Evolutionary conservation across 2,797 vertebrate genomes (phyloP).

Genomic region (Urocyon cinereoargenteus): DNA sequence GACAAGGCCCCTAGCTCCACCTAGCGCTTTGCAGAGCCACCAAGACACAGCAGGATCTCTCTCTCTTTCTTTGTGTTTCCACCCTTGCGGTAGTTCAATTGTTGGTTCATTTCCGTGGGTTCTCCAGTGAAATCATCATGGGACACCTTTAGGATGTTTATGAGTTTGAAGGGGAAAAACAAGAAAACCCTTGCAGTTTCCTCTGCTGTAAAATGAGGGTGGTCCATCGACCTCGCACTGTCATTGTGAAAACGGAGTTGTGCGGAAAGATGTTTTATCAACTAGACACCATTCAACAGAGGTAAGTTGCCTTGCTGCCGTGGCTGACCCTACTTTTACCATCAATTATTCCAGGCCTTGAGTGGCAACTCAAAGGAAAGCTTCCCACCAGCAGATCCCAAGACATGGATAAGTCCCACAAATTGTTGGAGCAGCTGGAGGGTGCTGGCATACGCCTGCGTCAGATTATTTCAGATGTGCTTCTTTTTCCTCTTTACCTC

Average conservation of each 20-base stretch:
- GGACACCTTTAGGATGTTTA: neutral
- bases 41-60: neutral
- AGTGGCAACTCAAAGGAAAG: neutral
- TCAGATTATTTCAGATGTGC: constrained; percentile 51
- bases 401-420: neutral
- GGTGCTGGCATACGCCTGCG: neutral
- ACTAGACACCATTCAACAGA: neutral
- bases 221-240: neutral
- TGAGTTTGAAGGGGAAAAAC: neutral
- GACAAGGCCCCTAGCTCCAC: constrained; percentile 24
- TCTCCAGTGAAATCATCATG: neutral
- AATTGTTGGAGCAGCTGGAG: neutral
- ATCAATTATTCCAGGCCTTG: neutral
- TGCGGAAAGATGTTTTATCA: neutral
- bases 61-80: neutral
- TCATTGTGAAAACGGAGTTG: neutral
- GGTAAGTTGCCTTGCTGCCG: neutral
- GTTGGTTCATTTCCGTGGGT: neutral
- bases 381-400: neutral
- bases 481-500: constrained; percentile 38
- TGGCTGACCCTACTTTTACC: neutral
- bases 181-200: neutral
- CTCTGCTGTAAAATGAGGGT: neutral
- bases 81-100: neutral
- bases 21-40: neutral